Evolutionary conservation across 2,888 invertebrate species (phyloP).

Genomic region (Nasonovia ribisnigri): DNA sequence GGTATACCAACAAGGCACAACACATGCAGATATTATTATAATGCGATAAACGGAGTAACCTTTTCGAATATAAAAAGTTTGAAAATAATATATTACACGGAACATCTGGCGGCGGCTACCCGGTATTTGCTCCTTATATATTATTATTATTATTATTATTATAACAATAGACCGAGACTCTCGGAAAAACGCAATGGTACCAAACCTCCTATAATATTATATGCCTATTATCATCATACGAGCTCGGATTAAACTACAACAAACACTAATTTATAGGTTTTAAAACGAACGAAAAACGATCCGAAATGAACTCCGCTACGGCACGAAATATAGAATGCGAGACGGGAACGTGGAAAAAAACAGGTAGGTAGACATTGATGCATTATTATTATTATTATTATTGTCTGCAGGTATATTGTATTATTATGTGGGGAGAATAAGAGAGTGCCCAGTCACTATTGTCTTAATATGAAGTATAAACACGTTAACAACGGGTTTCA

Average conservation of each 20-base stretch:
- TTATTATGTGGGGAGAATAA: neutral
- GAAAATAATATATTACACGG: neutral
- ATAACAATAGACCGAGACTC: neutral
- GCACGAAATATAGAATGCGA: neutral
- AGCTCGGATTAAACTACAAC: neutral
- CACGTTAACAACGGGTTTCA: slow-evolving; percentile 5
- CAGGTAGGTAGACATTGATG: neutral
- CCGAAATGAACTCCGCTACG: neutral
- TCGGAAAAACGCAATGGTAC: neutral
- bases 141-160: neutral
- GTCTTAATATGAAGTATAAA: slow-evolving; percentile 3
- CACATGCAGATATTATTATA: neutral
- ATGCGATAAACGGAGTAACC: neutral
- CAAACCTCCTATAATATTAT: neutral
- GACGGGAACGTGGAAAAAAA: neutral
- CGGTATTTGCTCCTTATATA: neutral
- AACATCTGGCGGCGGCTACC: slow-evolving; percentile 8
- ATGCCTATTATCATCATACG: neutral
- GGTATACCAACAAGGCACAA: neutral
- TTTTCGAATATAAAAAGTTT: neutral
- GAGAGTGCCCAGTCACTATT: neutral
- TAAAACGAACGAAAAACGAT: neutral
- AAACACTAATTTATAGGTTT: neutral
- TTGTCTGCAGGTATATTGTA: neutral
- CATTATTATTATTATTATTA: neutral